Conservation (phyloP, 2,113 vertebrate genomes). For the Paradisaea rubra region DNA sequence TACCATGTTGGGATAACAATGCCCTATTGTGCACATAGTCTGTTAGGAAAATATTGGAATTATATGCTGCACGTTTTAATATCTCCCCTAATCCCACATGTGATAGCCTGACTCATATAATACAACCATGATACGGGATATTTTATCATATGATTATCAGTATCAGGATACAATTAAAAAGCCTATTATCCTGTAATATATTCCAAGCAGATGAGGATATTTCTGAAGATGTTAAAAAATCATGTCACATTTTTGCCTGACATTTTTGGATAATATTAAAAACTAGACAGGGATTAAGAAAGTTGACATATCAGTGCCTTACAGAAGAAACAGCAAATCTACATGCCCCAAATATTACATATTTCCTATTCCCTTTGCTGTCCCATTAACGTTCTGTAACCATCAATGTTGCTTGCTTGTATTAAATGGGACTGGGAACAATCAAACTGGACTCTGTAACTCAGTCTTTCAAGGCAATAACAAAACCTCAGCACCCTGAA, state of each 20-base stretch:
- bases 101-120: background rate
- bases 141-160: background rate
- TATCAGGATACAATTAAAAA: background rate
- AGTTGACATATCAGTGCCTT: background rate
- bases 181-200: background rate
- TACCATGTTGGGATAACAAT: background rate
- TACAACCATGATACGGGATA: background rate
- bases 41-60: background rate
- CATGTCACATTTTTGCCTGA: background rate
- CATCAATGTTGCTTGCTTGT: background rate
- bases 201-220: background rate
- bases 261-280: background rate
- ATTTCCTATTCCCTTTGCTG: background rate
- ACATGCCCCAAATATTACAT: background rate
- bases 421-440: background rate
- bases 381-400: background rate
- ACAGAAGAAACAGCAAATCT: background rate
- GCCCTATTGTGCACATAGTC: background rate
- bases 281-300: background rate
- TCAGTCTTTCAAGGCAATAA: background rate
- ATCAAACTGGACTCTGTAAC: background rate
- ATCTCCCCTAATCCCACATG: background rate
- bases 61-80: background rate
- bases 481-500: background rate
- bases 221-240: background rate